These are phyloP conservation scores for Drosophila helvetica DNA, from an alignment of 2,888 invertebrate genomes.

Conservation along the genomic window DNA sequence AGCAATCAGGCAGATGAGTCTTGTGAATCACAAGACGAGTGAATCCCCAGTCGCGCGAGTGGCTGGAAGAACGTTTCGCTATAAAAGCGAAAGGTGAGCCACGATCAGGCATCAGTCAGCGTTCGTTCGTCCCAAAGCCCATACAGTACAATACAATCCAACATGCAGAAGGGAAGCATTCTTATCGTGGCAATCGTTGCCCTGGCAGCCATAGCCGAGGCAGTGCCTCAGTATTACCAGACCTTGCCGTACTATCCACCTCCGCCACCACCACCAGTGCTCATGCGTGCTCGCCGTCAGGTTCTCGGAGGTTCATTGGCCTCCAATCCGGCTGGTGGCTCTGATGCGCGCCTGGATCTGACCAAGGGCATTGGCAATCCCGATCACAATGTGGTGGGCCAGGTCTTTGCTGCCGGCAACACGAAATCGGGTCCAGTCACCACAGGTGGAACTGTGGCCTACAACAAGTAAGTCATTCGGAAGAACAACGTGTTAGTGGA, in stretches of 20 bases:
- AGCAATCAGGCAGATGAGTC: conserved; percentile 2
- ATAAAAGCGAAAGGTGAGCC: conserved; percentile 43
- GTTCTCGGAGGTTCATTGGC: conserved; percentile 66
- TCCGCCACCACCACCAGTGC: conserved; percentile 30
- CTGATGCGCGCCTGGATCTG: conserved; percentile 68
- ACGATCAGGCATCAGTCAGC: conserved; percentile 48
- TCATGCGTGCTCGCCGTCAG: conserved; percentile 64
- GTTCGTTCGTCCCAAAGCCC: background rate
- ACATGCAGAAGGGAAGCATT: conserved; percentile 58
- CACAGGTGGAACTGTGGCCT: conserved; percentile 63
- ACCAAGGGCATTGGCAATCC: conserved; percentile 73
- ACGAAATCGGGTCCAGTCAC: conserved; percentile 63
- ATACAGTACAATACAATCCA: conserved; percentile 3
- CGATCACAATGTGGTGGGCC: conserved; percentile 75
- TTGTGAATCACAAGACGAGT: conserved; percentile 28
- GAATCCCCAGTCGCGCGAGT: background rate
- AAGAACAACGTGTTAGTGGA: background rate
- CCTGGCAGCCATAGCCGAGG: conserved; percentile 53
- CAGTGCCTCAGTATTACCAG: conserved; percentile 53
- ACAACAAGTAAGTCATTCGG: conserved; percentile 43
- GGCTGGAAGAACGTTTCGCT: conserved; percentile 3
- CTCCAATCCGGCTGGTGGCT: conserved; percentile 74
- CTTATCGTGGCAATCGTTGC: conserved; percentile 57
- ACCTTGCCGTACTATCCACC: conserved; percentile 57
- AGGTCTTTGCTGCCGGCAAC: conserved; percentile 68